Evolutionary conservation across 1,140 invertebrate genomes (phyloP).

Genomic region (Drosophila leontia): DNA sequence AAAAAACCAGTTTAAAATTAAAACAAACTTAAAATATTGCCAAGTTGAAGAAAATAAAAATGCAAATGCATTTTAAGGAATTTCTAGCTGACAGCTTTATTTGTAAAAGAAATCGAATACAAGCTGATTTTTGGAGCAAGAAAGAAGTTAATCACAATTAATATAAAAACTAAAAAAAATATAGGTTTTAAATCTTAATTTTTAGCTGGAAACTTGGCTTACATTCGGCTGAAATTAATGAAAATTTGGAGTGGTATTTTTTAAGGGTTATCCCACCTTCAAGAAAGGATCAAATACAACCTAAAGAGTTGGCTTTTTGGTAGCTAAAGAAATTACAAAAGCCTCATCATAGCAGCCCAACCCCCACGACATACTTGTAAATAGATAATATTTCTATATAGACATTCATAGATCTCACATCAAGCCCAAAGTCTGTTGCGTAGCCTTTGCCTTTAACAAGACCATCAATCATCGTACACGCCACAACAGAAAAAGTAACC

Average conservation of each 20-base stretch:
- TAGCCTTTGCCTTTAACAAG: background rate
- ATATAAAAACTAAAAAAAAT: too few species aligned
- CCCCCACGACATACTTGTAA: slow-evolving; percentile 12
- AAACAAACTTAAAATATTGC: background rate
- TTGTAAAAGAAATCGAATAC: background rate
- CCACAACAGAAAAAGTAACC: slow-evolving; percentile 29
- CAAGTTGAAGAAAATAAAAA: background rate
- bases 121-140: background rate
- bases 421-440: slow-evolving; percentile 26
- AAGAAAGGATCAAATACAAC: background rate
- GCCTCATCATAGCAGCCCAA: background rate
- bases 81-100: background rate
- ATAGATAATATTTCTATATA: background rate
- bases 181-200: background rate
- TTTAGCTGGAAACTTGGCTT: background rate
- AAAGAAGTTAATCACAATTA: too few species aligned
- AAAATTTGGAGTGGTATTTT: too few species aligned
- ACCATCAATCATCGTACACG: slow-evolving; percentile 55
- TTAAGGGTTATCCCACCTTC: background rate
- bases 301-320: background rate
- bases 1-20: background rate
- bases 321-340: slow-evolving; percentile 1
- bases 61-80: slow-evolving; percentile 1
- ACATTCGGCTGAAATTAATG: background rate
- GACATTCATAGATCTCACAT: slow-evolving; percentile 19